These are phyloP conservation scores for Thunnus albacares DNA, from an alignment of 2,797 vertebrate species.

Conservation along the genomic window DNA sequence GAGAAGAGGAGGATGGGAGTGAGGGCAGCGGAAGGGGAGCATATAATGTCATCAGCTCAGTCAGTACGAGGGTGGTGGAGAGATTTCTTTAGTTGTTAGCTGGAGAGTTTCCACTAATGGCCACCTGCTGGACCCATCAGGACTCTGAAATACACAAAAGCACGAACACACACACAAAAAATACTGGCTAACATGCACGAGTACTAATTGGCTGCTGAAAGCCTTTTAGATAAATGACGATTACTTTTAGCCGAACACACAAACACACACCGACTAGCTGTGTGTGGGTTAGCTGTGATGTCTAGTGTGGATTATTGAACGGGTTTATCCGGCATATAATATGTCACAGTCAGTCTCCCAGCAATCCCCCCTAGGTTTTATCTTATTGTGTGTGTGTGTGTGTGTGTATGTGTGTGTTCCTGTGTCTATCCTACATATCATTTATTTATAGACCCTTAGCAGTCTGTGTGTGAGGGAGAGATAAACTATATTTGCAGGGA, in stretches of 20 bases:
- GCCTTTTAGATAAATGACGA: not conserved
- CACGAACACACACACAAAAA: not conserved
- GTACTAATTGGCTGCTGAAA: conserved; percentile 6
- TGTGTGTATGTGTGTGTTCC: conserved; percentile 12
- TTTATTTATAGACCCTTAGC: conserved; percentile 51
- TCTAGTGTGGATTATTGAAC: conserved; percentile 59
- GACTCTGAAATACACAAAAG: not conserved
- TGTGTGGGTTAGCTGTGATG: conserved; percentile 31
- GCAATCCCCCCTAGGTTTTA: conserved; percentile 32
- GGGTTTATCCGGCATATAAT: conserved; percentile 45
- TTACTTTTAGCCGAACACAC: not conserved
- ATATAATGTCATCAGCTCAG: conserved; percentile 15
- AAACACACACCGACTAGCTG: conserved; percentile 4
- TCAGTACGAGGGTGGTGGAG: not conserved
- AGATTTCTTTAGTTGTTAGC: not conserved
- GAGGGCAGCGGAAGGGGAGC: not conserved
- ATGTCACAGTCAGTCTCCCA: conserved; percentile 56
- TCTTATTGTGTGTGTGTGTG: conserved; percentile 37
- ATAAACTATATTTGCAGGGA: conserved; percentile 8
- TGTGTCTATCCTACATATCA: conserved; percentile 43
- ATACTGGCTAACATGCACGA: not conserved
- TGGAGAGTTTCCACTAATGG: conserved; percentile 12
- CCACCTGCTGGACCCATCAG: not conserved
- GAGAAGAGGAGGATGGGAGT: not conserved
- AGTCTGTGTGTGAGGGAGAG: conserved; percentile 7